Evolutionary conservation across 2,888 invertebrate genomes (phyloP), one percentile per base, ranked within the genome.

Genomic region (Marasmarcha lunaedactyla): DNA sequence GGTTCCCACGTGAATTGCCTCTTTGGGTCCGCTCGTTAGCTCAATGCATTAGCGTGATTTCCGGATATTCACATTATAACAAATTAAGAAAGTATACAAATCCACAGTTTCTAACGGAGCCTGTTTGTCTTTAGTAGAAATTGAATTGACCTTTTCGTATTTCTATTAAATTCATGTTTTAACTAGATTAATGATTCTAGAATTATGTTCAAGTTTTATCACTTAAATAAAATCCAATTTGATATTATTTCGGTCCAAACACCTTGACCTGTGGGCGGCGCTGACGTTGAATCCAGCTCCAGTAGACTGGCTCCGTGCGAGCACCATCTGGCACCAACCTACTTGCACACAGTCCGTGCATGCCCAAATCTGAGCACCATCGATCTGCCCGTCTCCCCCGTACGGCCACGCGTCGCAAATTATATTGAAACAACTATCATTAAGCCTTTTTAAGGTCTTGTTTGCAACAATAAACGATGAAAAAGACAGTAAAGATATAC

Each of bases 1-100:
- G 44, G 45, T 64, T 67, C 64, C 56, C 67, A 61, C 53, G 60
- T 57, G 62, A 66, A 51, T 44, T 41, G 39, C 20, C 7, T 20
- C 20, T 5, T 20, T 20, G 20, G 38, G 41, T 40, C 39, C 34
- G 41, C 43, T 15, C 14, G n/a, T 35, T 7, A 15, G n/a, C n/a
- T 15, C 14, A n/a, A 2, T 35, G 14, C 15, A 14, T 13, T 35
- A 5, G n/a, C 35, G 35, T 15, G 14, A 35, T 35, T 13, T 35
- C 35, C 35, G 35, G 15, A 14, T 35, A 13, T 13, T 13, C 14
- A 35, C 11, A 13, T 14, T 13, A 35, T 20, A 20, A 7, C 20
- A 5, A 20, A 20, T 20, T 20, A 20, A 20, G 20, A 20, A 20
- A 20, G 20, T 7, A 20, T 20, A 20, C 7, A 7, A 20, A 20